Base-by-base conservation (phyloP, 1,140 invertebrate species). In the Lepidurus couesii region DNA sequence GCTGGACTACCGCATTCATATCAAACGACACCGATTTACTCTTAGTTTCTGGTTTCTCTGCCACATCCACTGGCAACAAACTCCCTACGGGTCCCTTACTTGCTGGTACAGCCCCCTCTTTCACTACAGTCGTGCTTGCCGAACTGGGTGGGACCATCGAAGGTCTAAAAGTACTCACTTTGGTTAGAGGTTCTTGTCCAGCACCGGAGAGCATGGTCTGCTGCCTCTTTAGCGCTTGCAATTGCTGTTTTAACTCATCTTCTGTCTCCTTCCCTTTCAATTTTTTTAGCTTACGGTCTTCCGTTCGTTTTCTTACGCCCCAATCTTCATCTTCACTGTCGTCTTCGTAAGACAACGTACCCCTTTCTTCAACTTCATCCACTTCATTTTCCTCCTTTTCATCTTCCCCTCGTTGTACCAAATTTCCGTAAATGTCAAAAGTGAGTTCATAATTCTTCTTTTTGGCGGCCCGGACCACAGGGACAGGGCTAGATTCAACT, bases 1-100 rank as follows among this genome's bases (percentile, higher is more conserved):
- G 53, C 53, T 65, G 53, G 13, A 65, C 53, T 21, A 65, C 53
- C 21, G 53, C 53, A 65, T 65, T 65, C 16, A 65, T 65, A 65
- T 65, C 53, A 65, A 65, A 65, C 53, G 53, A 65, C 8, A 65
- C 53, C 3, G 53, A 65, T 21, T 65, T 65, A 21, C 16, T 65
- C 8, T 65, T 21, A 7, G 53, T 65, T 7, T 7, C 53, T n/a
- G 53, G 53, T 65, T 65, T 65, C 6, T 65, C 13, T 65, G 16
- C 21, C 8, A 47, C 5, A 16, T 47, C 45, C 45, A 65, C 53
- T 65, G 53, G 16, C 21, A 13, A 13, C 21, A 13, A 13, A 7
- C 53, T 21, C 21, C 16, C 47, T 13, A 13, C 21, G 6, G 9
- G 13, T 13, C 13, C 53, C 8, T 13, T 21, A 65, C 13, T 65